These are phyloP conservation scores for Sturnus vulgaris DNA, from an alignment of 2,113 vertebrate genomes.

Conservation along the genomic window DNA sequence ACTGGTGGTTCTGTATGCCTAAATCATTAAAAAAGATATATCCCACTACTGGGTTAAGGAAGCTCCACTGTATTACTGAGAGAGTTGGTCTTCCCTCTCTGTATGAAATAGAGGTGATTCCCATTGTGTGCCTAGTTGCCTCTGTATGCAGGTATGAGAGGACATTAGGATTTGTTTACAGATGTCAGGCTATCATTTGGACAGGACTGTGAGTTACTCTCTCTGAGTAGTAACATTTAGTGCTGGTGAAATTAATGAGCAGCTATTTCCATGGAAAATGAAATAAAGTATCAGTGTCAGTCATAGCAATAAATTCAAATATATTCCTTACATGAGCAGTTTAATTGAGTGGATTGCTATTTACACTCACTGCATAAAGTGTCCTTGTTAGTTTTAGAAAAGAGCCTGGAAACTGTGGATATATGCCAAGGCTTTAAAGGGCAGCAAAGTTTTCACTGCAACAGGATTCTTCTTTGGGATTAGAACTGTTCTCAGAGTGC, in stretches of 20 bases:
- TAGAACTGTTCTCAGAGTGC: background rate
- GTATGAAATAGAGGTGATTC: background rate
- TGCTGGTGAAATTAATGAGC: background rate
- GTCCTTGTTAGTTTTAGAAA: slow-evolving; percentile 19
- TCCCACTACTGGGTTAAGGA: background rate
- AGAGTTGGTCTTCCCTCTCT: background rate
- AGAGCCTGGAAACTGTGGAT: background rate
- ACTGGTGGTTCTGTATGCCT: background rate
- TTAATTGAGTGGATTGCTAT: background rate
- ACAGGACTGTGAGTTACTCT: background rate
- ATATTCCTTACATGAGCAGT: background rate
- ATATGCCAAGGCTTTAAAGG: slow-evolving; percentile 38
- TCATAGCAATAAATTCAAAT: background rate
- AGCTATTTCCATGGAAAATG: background rate
- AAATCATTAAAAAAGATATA: background rate
- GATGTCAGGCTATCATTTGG: background rate
- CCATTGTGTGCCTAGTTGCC: background rate
- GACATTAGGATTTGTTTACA: background rate
- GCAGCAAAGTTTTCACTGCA: slow-evolving; percentile 33
- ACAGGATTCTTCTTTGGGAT: background rate
- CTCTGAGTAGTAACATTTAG: background rate
- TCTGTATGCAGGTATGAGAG: background rate
- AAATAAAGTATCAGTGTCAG: background rate
- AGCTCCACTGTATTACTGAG: background rate
- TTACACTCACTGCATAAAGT: background rate